Evolutionary conservation across 92 coral and sea anemone species (phyloP), one percentile per base, ranked within the genome.

Genomic region (Porites evermanni): DNA sequence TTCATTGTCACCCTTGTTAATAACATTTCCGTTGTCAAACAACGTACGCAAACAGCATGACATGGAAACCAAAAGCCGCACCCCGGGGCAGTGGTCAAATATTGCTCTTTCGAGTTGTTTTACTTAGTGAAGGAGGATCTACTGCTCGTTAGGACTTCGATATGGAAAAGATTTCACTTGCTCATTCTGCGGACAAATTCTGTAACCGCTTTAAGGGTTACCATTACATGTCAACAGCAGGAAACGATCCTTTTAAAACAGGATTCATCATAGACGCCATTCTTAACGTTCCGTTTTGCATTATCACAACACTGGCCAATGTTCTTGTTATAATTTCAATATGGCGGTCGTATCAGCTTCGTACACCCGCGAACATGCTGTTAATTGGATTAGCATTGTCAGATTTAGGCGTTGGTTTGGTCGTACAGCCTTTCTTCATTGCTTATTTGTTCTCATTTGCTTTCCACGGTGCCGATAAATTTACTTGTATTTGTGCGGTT

Each of bases 321-420:
- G 16, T 17, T 52, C 64, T 83, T 0, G 74, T 83, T 20, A 53
- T 83, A 2, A 20, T 83, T 16, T 83, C 87, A 47, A 83, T 83
- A 59, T 83, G 87, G 87, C 87, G 80, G 0, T 50, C 74, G 2
- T n/a, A 24, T 5, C 6, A 64, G 52, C 87, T 83, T 8, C 80
- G 87, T 17, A 61, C 87, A 1, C 87, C 87, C 4, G 72, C 80
- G 19, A 83, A 83, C 38, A 14, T 83, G 73, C 29, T 83, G 66
- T 51, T 83, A 12, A 74, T 74, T 11, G 80, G 87, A 50, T 60
- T 83, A 20, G 87, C 87, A 8, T 1, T 74, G 87, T 83, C 87
- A 1, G 87, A 83, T 26, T 24, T 83, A 13, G 87, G 87, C 0
- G 80, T 83, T 24, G 87, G 87, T 51, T 65, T 74, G 2, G 12